Percentiles rank a stretch among this genome's conserved stretches.
phyloP scores from a whole-genome alignment of 2,888 invertebrate species.

The Thymelicus acteon region DNA sequence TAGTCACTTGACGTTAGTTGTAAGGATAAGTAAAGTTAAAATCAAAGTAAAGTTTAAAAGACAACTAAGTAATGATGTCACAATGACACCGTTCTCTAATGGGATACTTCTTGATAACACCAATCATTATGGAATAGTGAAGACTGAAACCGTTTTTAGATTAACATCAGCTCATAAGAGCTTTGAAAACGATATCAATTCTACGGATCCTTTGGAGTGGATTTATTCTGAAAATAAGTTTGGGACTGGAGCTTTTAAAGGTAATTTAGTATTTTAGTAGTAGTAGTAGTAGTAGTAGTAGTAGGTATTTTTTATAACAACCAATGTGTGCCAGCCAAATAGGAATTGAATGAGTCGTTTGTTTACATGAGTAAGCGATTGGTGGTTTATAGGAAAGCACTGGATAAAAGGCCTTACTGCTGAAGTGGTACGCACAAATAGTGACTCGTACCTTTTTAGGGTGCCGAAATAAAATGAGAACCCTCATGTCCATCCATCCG shows the following conservation, averaged over 20 bases:
- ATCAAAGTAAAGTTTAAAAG: neutral
- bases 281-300: too few relatives aligned
- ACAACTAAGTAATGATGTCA: neutral
- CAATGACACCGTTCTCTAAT: conserved; percentile 67
- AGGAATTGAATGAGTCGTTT: too few relatives aligned
- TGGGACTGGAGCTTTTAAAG: conserved; percentile 59
- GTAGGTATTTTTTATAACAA: too few relatives aligned
- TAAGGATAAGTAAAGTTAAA: neutral
- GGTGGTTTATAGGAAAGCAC: too few relatives aligned
- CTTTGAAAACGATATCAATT: conserved; percentile 57
- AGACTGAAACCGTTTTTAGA: conserved; percentile 67
- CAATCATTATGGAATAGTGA: conserved; percentile 68
- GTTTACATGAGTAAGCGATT: too few relatives aligned
- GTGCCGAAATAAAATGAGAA: too few relatives aligned
- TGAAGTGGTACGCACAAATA: too few relatives aligned
- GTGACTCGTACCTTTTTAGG: too few relatives aligned
- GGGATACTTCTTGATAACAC: conserved; percentile 62
- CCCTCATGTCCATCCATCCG: too few relatives aligned
- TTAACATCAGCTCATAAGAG: conserved; percentile 56
- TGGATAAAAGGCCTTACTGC: too few relatives aligned
- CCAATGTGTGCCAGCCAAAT: too few relatives aligned
- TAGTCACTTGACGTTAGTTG: neutral
- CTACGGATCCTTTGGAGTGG: conserved; percentile 62
- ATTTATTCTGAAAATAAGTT: conserved; percentile 60
- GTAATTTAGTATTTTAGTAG: conserved; percentile 54